These are phyloP conservation scores for Drosophila melanica DNA, from an alignment of 1,140 invertebrate genomes.

Conservation along the genomic window DNA sequence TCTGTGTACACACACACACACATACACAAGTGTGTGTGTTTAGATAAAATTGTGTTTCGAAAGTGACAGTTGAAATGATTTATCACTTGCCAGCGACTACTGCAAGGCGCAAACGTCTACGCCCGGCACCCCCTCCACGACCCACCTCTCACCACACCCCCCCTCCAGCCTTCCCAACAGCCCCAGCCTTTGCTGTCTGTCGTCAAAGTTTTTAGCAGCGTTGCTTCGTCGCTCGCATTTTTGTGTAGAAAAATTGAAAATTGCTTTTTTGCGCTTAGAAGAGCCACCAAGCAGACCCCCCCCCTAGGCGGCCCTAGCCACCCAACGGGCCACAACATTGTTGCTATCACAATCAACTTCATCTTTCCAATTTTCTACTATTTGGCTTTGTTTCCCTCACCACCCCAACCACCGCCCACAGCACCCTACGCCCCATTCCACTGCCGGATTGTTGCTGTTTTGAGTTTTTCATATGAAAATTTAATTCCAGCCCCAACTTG, in stretches of 20 bases:
- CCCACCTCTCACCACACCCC: neutral
- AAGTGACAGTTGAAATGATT: slow-evolving; percentile 84
- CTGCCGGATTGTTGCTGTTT: slow-evolving; percentile 34
- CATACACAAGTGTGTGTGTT: slow-evolving; percentile 62
- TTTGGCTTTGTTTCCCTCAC: slow-evolving; percentile 75
- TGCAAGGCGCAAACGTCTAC: slow-evolving; percentile 68
- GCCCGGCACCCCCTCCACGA: slow-evolving; percentile 1
- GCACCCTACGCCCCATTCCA: neutral
- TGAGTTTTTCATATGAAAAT: slow-evolving; percentile 80
- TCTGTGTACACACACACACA: slow-evolving; percentile 14
- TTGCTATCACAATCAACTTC: slow-evolving; percentile 76
- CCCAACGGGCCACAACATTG: slow-evolving; percentile 30
- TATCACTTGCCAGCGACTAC: slow-evolving; percentile 79
- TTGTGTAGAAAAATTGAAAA: slow-evolving; percentile 81
- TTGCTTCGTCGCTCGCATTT: slow-evolving; percentile 64
- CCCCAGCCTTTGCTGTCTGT: slow-evolving; percentile 19
- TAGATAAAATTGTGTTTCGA: slow-evolving; percentile 84
- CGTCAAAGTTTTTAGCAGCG: slow-evolving; percentile 54
- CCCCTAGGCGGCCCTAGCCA: neutral
- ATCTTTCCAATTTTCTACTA: slow-evolving; percentile 83
- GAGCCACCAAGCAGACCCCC: neutral
- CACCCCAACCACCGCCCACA: neutral
- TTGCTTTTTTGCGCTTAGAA: slow-evolving; percentile 68
- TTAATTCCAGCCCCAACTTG: slow-evolving; percentile 62
- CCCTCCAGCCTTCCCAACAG: neutral